Evolutionary conservation across 2,113 vertebrate species (phyloP).

Genomic region (Myanophis thanlyinensis): DNA sequence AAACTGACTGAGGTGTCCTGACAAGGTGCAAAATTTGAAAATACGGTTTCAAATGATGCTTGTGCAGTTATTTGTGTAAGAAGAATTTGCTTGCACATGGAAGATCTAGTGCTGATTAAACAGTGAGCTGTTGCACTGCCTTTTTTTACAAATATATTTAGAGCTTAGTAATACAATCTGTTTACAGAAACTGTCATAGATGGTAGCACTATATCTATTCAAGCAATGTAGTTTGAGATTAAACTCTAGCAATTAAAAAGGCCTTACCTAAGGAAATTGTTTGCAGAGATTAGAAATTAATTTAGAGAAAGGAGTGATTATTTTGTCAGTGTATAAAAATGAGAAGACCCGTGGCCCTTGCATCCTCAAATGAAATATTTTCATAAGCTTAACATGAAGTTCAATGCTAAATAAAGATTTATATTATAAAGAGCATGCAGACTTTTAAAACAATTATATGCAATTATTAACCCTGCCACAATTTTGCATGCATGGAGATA

Average conservation of each 20-base stretch:
- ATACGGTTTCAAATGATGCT: slow-evolving; percentile 39
- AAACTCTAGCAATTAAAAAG: background rate
- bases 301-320: background rate
- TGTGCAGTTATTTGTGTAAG: slow-evolving; percentile 4
- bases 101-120: slow-evolving; percentile 21
- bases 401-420: background rate
- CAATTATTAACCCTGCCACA: background rate
- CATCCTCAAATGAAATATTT: background rate
- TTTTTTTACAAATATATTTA: slow-evolving; percentile 37
- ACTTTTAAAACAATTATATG: background rate
- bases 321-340: background rate
- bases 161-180: slow-evolving; percentile 29
- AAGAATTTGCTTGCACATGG: slow-evolving; percentile 37
- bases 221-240: background rate
- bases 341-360: background rate
- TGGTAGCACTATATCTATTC: background rate
- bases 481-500: background rate
- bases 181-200: background rate
- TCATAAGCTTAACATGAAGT: background rate
- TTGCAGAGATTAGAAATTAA: background rate
- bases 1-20: background rate
- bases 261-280: background rate
- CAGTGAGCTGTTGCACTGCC: background rate
- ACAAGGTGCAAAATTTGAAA: background rate
- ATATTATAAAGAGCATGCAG: background rate